Evolutionary conservation across 2,888 invertebrate genomes (phyloP), one percentile per base, ranked within the genome.

Genomic region (Mesorhabditis sp.): DNA sequence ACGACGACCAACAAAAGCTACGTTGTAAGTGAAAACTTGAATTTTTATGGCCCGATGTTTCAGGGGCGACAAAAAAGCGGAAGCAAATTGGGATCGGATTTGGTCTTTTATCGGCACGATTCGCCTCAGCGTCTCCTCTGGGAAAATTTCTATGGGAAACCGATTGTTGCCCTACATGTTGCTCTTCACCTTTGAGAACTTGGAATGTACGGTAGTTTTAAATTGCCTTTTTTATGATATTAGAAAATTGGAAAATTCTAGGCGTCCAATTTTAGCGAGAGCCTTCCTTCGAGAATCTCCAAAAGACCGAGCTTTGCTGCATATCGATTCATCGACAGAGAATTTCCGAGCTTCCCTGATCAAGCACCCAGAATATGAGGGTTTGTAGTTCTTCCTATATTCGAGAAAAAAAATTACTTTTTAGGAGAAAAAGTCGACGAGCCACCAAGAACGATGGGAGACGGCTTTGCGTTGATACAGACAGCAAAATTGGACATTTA

Each of bases 381-480:
- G 28, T 28, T 28, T 28, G 28, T 28, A 28, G 10, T 2, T 2
- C 2, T 10, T 2, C 58, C n/a, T 50, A 10, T 1, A 50, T 50
- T 2, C 1, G 58, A 50, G n/a, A n/a, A 50, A 50, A 50, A 13
- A 50, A 10, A n/a, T 1, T 50, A 50, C 7, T 50, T 50, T 58
- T 7, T 67, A 43, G 28, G 41, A 4, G 58, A 65, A 15, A 13
- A 10, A 41, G 28, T 69, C 45, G 74, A 83, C 71, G 81, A 81
- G 82, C 95, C 97, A 0, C 97, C 97, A 0, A 88, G 93, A 66
- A 95, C 93, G 84, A 97, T 97, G 96, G 97, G 97, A 4, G 80
- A 80, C 61, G 97, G 96, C 0, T 97, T 97, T 88, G 95, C 95
- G 1, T 91, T 98, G 7, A 91, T 97, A 89, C 95, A 95, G 86